phyloP scores from a whole-genome alignment of 2,888 invertebrate species.

The Ephialtes manifestator region DNA sequence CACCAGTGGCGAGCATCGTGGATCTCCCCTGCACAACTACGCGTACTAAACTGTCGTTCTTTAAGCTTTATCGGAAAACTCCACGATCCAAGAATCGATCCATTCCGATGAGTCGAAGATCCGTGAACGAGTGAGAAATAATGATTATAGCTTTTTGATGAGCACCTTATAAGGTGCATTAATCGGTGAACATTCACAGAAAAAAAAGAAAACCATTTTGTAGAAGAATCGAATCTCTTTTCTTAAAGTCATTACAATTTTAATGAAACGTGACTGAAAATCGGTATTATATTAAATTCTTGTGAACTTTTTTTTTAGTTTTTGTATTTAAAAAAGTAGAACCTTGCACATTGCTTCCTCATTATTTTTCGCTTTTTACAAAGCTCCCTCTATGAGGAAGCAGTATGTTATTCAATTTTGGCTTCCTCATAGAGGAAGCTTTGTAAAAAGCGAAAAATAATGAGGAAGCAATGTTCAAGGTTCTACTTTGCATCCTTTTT shows the following conservation, averaged over 20 bases:
- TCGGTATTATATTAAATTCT: neutral
- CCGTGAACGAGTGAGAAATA: constrained; percentile 14
- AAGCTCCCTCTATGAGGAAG: too few relatives aligned
- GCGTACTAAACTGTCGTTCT: constrained; percentile 17
- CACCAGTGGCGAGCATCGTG: constrained; percentile 33
- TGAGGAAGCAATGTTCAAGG: too few relatives aligned
- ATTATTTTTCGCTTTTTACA: too few relatives aligned
- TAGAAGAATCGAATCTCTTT: neutral
- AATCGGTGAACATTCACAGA: constrained; percentile 18
- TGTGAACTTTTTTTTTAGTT: neutral
- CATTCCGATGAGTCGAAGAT: neutral
- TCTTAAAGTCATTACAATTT: neutral
- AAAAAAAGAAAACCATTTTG: neutral
- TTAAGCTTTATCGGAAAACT: constrained; percentile 18
- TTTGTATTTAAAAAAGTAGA: neutral
- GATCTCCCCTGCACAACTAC: constrained; percentile 24
- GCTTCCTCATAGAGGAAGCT: too few relatives aligned
- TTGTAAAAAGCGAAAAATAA: too few relatives aligned
- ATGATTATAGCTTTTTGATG: constrained; percentile 30
- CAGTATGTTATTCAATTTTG: too few relatives aligned
- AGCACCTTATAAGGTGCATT: constrained; percentile 28
- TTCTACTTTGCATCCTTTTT: too few relatives aligned
- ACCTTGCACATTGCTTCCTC: too few relatives aligned
- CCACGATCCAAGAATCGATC: neutral
- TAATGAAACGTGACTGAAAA: too few relatives aligned